These are phyloP conservation scores for Phorcus lineatus DNA, from an alignment of 2,888 invertebrate species.

Conservation along the genomic window DNA sequence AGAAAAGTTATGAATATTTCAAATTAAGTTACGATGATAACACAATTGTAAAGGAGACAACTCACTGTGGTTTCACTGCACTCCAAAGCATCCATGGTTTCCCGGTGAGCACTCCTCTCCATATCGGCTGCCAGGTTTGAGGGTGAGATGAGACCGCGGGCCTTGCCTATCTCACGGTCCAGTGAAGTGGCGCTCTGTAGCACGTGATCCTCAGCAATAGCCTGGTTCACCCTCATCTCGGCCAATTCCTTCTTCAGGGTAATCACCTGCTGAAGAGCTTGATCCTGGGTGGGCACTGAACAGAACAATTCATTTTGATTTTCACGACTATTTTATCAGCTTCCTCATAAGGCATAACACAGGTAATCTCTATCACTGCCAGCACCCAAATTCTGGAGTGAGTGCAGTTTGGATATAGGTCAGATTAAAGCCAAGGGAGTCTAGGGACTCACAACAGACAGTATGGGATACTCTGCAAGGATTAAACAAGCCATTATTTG, in stretches of 20 bases:
- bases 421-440: too few relatives aligned
- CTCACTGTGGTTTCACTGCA: slow-evolving; percentile 71
- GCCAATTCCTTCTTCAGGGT: slow-evolving; percentile 75
- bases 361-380: too few relatives aligned
- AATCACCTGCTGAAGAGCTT: slow-evolving; percentile 74
- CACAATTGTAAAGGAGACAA: neutral
- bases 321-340: neutral
- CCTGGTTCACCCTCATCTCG: slow-evolving; percentile 72
- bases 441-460: too few relatives aligned
- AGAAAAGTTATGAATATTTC: too few relatives aligned
- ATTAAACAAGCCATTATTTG: too few relatives aligned
- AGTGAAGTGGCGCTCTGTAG: slow-evolving; percentile 54
- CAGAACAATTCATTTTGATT: neutral
- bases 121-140: slow-evolving; percentile 67
- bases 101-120: slow-evolving; percentile 72
- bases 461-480: too few relatives aligned
- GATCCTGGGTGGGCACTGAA: slow-evolving; percentile 72
- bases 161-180: slow-evolving; percentile 65
- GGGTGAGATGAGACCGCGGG: slow-evolving; percentile 60
- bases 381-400: too few relatives aligned
- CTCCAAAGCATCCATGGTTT: slow-evolving; percentile 73
- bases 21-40: too few relatives aligned
- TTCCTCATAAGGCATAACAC: too few relatives aligned
- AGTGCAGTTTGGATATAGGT: too few relatives aligned
- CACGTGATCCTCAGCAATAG: slow-evolving; percentile 59